phyloP scores from a whole-genome alignment of 2,888 invertebrate species.

The Sinodicranocentrus sp. region DNA sequence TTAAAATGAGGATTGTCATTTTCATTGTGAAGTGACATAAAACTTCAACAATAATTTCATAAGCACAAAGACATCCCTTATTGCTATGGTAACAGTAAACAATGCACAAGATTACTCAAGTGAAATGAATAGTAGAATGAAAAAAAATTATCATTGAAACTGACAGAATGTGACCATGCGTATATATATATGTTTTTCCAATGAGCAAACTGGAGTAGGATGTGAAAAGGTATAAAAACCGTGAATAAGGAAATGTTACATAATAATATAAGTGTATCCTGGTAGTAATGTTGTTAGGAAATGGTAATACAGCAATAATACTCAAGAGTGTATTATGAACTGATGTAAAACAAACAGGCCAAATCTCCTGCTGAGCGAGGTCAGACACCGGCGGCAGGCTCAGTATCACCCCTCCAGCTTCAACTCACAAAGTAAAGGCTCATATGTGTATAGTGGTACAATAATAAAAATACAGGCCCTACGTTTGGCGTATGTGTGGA shows the following conservation, averaged over 20 bases:
- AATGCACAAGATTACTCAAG: too few species aligned
- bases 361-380: constrained; percentile 55
- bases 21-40: too few species aligned
- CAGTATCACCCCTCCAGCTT: constrained; percentile 43
- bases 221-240: neutral
- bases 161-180: neutral
- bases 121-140: too few species aligned
- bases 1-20: too few species aligned
- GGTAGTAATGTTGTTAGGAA: constrained; percentile 64
- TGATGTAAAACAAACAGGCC: constrained; percentile 67
- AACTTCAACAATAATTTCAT: too few species aligned
- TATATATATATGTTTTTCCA: neutral
- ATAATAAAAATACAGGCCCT: too few species aligned
- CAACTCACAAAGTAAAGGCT: neutral
- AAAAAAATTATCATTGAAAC: too few species aligned
- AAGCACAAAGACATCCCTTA: too few species aligned
- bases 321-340: constrained; percentile 54
- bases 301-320: constrained; percentile 58
- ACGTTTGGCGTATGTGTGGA: too few species aligned
- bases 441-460: too few species aligned
- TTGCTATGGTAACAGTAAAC: too few species aligned
- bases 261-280: constrained; percentile 53
- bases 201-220: neutral
- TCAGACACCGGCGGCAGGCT: constrained; percentile 71
- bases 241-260: constrained; percentile 18